These are phyloP conservation scores for Dendronephthya gigantea DNA, from an alignment of 64 coral and sea anemone species.

Conservation along the genomic window DNA sequence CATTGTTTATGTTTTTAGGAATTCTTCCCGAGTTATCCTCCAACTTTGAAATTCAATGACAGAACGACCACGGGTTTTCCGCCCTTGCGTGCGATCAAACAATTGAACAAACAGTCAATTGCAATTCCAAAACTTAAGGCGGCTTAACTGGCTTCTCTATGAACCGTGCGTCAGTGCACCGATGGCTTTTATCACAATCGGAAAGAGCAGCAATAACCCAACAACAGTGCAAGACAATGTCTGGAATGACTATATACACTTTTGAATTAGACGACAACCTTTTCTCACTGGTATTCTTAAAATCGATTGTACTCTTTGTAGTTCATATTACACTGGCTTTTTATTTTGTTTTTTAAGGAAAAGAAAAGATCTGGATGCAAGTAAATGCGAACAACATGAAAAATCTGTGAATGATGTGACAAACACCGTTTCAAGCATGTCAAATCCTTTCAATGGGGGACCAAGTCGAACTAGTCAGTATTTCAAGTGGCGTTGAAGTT, in stretches of 20 bases:
- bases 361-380: background rate
- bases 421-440: background rate
- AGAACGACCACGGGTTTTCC: conserved; percentile 42
- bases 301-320: too few relatives aligned
- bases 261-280: too few relatives aligned
- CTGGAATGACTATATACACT: too few relatives aligned
- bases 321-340: background rate
- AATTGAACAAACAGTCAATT: too few relatives aligned
- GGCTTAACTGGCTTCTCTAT: conserved; percentile 42
- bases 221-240: conserved; percentile 20
- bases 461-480: background rate
- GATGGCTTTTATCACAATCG: conserved; percentile 39
- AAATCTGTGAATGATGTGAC: background rate
- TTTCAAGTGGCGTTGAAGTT: background rate
- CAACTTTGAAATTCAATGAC: conserved; percentile 39
- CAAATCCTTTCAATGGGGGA: background rate
- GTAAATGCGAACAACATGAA: background rate
- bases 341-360: background rate
- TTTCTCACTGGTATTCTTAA: too few relatives aligned
- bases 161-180: conserved; percentile 39
- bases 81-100: conserved; percentile 50
- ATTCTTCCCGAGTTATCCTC: conserved; percentile 3
- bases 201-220: conserved; percentile 47
- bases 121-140: too few relatives aligned
- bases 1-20: too few relatives aligned